phyloP scores from a whole-genome alignment of 1,140 invertebrate genomes.

The Pogonognathellus flavescens region DNA sequence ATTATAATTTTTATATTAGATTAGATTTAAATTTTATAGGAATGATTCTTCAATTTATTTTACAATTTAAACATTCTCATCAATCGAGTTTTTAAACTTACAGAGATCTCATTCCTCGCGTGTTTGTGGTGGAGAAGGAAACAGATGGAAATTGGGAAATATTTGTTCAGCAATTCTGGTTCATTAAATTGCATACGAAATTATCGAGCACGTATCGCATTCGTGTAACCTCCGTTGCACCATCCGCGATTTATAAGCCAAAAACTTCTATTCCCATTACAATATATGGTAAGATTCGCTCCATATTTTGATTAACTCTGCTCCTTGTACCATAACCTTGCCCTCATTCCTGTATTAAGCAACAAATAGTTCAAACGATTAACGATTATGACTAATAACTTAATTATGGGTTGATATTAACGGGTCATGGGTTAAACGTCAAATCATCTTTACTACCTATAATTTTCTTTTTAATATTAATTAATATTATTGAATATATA shows the following conservation, averaged over 20 bases:
- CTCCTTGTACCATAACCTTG: background rate
- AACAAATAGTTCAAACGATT: background rate
- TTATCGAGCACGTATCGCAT: conserved; percentile 12
- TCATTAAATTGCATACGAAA: background rate
- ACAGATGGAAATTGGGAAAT: conserved; percentile 8
- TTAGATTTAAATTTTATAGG: too few relatives aligned
- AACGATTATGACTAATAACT: background rate
- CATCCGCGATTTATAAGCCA: conserved; percentile 13
- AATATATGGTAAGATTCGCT: conserved; percentile 1
- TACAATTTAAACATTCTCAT: background rate
- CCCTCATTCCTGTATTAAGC: background rate
- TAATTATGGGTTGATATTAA: too few relatives aligned
- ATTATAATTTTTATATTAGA: background rate
- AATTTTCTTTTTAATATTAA: too few relatives aligned
- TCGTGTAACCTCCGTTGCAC: conserved; percentile 7
- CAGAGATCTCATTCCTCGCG: conserved; percentile 4
- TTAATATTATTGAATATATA: too few relatives aligned
- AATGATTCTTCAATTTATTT: background rate
- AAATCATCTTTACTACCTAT: too few relatives aligned
- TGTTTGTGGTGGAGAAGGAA: conserved; percentile 41
- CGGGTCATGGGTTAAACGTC: too few relatives aligned
- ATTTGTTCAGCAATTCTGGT: background rate
- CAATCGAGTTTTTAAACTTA: background rate
- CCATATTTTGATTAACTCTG: background rate
- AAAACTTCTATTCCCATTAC: conserved; percentile 10